These are phyloP conservation scores for Amazona ochrocephala DNA, from an alignment of 2,797 vertebrate genomes.

Conservation along the genomic window DNA sequence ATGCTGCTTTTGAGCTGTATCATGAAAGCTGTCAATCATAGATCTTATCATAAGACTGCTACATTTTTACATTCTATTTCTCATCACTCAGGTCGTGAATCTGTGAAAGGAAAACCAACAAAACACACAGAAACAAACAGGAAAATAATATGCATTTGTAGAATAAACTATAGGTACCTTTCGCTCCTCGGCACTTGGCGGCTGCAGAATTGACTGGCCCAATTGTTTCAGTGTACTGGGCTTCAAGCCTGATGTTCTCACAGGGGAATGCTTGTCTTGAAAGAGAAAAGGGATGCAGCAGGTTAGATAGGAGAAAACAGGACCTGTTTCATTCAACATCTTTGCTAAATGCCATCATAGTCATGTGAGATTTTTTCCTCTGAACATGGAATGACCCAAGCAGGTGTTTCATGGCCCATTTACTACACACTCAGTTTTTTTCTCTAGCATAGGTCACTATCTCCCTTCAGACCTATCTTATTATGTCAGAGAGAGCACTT, in stretches of 20 bases:
- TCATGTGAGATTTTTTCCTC: background rate
- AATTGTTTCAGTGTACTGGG: conserved; percentile 94
- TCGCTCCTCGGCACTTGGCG: conserved; percentile 65
- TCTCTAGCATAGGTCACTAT: background rate
- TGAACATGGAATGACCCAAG: background rate
- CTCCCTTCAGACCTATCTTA: background rate
- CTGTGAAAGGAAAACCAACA: background rate
- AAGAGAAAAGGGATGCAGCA: conserved; percentile 38
- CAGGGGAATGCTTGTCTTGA: conserved; percentile 76
- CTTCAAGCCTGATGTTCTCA: conserved; percentile 88
- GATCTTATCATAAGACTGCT: background rate
- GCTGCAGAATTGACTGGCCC: conserved; percentile 81
- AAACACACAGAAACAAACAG: background rate
- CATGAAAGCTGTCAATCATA: background rate
- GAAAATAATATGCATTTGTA: background rate
- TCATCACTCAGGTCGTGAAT: background rate
- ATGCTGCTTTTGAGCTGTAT: background rate
- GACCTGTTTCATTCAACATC: background rate
- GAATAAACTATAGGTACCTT: conserved; percentile 73
- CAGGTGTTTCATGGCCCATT: background rate
- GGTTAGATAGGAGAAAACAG: background rate
- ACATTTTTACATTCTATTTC: background rate
- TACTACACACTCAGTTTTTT: background rate
- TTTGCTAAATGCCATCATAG: background rate
- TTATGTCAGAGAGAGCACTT: background rate